phyloP scores from a whole-genome alignment of 2,888 invertebrate species.

The Zhuqinia jingwanae region DNA sequence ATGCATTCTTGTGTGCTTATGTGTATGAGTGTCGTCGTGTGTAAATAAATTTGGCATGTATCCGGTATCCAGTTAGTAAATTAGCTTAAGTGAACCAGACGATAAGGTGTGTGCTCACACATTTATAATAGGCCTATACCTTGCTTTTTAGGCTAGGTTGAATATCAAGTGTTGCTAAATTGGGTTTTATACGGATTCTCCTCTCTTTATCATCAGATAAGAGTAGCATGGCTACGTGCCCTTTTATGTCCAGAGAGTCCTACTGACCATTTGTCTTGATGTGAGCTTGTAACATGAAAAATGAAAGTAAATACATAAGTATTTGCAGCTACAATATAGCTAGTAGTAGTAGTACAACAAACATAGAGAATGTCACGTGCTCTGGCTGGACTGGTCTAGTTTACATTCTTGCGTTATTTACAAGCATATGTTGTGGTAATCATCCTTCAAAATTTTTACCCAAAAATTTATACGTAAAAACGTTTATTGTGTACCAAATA shows the following conservation, averaged over 20 bases:
- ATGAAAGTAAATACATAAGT: constrained; percentile 24
- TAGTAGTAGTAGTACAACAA: not conserved
- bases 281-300: not conserved
- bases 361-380: not conserved
- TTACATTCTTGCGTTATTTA: not conserved
- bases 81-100: constrained; percentile 29
- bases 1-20: not conserved
- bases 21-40: not conserved
- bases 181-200: constrained; percentile 55
- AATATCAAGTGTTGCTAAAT: constrained; percentile 50
- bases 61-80: constrained; percentile 36
- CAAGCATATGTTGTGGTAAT: constrained; percentile 10
- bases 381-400: not conserved
- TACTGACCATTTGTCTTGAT: not conserved
- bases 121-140: too few species aligned
- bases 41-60: not conserved
- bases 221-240: not conserved
- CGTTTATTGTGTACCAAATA: not conserved
- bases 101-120: not conserved
- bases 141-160: not conserved
- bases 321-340: not conserved
- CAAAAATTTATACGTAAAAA: not conserved
- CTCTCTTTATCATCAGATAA: not conserved
- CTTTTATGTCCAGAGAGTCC: too few species aligned
- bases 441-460: not conserved